These are phyloP conservation scores for Catalaphyllia jardinei DNA, from an alignment of 64 coral and sea anemone genomes.

Conservation along the genomic window DNA sequence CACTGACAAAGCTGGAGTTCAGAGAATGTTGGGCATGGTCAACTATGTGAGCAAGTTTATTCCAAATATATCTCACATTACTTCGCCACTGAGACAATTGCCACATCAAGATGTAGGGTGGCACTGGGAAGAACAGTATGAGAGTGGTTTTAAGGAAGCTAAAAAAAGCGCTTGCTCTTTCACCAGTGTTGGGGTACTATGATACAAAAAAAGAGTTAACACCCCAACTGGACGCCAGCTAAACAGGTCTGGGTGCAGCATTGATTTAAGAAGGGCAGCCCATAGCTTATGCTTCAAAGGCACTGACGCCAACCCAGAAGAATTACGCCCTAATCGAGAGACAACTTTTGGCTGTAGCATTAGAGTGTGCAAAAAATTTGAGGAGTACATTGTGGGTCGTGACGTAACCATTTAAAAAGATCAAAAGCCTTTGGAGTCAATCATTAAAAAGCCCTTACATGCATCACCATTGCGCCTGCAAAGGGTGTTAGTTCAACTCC, in stretches of 20 bases:
- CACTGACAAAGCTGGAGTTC: constrained; percentile 48
- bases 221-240: constrained; percentile 41
- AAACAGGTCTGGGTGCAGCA: constrained; percentile 1
- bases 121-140: constrained; percentile 53
- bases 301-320: constrained; percentile 39
- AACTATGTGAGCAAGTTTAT: constrained; percentile 60
- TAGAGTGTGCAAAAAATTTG: constrained; percentile 57
- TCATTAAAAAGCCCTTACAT: constrained; percentile 41
- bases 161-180: constrained; percentile 39
- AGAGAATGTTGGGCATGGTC: constrained; percentile 55
- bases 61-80: constrained; percentile 54
- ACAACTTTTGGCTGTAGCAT: constrained; percentile 37
- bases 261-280: constrained; percentile 12
- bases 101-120: constrained; percentile 51
- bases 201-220: too few relatives aligned
- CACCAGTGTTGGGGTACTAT: constrained; percentile 48
- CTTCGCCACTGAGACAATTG: constrained; percentile 45
- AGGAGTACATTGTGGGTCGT: constrained; percentile 47
- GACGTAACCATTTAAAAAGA: constrained; percentile 16
- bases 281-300: constrained; percentile 52
- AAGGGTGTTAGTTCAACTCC: constrained; percentile 57
- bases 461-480: constrained; percentile 56
- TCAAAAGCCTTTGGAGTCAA: constrained; percentile 51
- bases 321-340: constrained; percentile 51
- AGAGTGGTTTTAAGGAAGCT: constrained; percentile 22